Evolutionary conservation across 1,140 invertebrate genomes (phyloP).

Genomic region (Caenorhabditis inopinata): DNA sequence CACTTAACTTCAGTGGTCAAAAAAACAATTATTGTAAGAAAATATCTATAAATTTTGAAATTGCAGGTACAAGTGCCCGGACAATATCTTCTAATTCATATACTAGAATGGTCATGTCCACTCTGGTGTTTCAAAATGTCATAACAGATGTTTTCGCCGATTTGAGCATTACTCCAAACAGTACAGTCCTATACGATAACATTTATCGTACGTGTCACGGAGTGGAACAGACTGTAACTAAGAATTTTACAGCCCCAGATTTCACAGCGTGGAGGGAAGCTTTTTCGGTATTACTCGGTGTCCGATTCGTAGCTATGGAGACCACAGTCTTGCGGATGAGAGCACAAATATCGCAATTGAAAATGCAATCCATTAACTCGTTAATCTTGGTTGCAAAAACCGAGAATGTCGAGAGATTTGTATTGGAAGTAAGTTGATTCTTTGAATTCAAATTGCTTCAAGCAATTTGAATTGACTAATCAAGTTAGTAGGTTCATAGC

Average conservation of each 20-base stretch:
- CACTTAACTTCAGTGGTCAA: slow-evolving; percentile 18
- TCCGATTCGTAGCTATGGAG: slow-evolving; percentile 4
- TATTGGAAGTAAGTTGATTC: neutral
- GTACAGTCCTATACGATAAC: slow-evolving; percentile 57
- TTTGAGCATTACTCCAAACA: slow-evolving; percentile 53
- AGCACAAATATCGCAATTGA: slow-evolving; percentile 3
- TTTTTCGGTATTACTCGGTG: neutral
- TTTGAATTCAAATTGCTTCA: too few species aligned
- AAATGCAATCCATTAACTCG: slow-evolving; percentile 18
- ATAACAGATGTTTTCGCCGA: slow-evolving; percentile 45
- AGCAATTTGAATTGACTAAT: too few species aligned
- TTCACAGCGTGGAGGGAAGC: slow-evolving; percentile 35
- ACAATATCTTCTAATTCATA: slow-evolving; percentile 45
- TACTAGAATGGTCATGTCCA: slow-evolving; percentile 47
- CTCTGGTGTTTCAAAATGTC: slow-evolving; percentile 55
- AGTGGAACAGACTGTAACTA: neutral
- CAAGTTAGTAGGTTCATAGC: too few species aligned
- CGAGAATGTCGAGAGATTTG: slow-evolving; percentile 44
- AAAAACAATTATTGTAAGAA: neutral
- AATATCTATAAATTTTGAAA: neutral
- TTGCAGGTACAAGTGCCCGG: slow-evolving; percentile 9
- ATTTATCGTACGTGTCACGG: slow-evolving; percentile 50
- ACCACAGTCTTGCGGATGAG: slow-evolving; percentile 17
- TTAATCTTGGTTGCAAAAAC: slow-evolving; percentile 44
- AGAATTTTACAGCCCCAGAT: slow-evolving; percentile 27